Evolutionary conservation across 2,113 vertebrate species (phyloP).

Genomic region (Puntigrus tetrazona): DNA sequence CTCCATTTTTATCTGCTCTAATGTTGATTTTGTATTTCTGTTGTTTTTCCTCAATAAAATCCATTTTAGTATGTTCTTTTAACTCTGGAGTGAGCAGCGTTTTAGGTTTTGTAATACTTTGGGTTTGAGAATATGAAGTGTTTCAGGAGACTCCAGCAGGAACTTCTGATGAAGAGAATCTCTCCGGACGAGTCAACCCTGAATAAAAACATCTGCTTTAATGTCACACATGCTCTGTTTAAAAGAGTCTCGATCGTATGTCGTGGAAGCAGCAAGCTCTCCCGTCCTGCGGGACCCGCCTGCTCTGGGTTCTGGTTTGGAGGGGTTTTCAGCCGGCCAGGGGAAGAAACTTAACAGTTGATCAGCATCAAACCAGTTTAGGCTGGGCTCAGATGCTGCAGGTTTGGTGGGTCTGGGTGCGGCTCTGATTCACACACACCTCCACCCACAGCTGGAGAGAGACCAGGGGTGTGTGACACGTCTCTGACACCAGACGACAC

Average conservation of each 20-base stretch:
- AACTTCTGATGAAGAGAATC: neutral
- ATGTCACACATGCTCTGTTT: neutral
- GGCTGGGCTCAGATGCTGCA: no score
- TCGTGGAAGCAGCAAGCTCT: neutral
- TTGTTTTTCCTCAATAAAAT: slow-evolving; percentile 57
- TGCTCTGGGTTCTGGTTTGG: neutral
- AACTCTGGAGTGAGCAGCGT: slow-evolving; percentile 21
- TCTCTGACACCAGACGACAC: neutral
- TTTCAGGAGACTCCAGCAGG: neutral
- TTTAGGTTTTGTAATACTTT: neutral
- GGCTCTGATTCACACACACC: slow-evolving; percentile 1
- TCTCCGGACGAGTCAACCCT: neutral
- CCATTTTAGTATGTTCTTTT: slow-evolving; percentile 60
- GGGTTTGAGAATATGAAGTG: no score
- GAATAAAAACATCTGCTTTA: neutral
- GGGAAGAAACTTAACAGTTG: neutral
- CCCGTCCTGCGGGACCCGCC: neutral
- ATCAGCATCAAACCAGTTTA: neutral
- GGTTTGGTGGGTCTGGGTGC: slow-evolving; percentile 12
- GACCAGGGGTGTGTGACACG: neutral
- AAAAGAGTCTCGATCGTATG: neutral
- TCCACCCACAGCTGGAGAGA: neutral
- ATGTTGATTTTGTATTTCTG: slow-evolving; percentile 52
- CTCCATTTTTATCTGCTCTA: slow-evolving; percentile 52
- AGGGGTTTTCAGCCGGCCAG: neutral